Base-by-base conservation (phyloP, 2,888 invertebrate genomes). In the Nymphalis urticae region DNA sequence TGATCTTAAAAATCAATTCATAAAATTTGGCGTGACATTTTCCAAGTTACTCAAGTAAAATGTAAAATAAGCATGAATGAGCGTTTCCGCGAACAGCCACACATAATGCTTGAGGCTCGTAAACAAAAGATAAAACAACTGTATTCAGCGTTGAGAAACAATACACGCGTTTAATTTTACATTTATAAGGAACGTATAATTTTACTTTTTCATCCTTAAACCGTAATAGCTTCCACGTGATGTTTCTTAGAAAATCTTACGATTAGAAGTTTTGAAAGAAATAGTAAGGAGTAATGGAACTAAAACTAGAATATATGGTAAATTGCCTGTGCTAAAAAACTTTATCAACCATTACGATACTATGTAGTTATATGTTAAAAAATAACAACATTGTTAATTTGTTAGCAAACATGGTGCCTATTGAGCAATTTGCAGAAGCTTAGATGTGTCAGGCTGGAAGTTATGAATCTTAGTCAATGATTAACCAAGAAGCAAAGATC, bases 71-170 rank as follows among this genome's bases (percentile, higher is more conserved):
- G 76, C 79, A 74, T 75, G 76, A 81, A 80, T 75, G 75, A 64
- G 76, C 75, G 75, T 80, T 79, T 76, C 70, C 47, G 73, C 64
- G 69, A 79, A 79, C 76, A 77, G 76, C 74, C 77, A 76, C 78
- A 79, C 76, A 78, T 79, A 81, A 79, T 77, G 77, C 71, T 68
- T 75, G 69, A 70, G 72, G 77, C 75, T 79, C 79, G 79, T 82
- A 82, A 81, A 81, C 81, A 80, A 78, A 77, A 79, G 80, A 81
- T 81, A 82, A 80, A 82, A 77, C 77, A 76, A 76, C 77, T 77
- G 71, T 58, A 68, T 58, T 60, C 68, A 66, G 65, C 51, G 68
- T 61, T 53, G 64, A 54, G 64, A 68, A 58, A 68, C 64, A 68
- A 61, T 64, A 53, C 64, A 64, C 64, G 48, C 48, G 58, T 60